Evolutionary conservation across 2,113 vertebrate species (phyloP), one percentile per base, ranked within the genome.

Genomic region (Syrmaticus mikado): DNA sequence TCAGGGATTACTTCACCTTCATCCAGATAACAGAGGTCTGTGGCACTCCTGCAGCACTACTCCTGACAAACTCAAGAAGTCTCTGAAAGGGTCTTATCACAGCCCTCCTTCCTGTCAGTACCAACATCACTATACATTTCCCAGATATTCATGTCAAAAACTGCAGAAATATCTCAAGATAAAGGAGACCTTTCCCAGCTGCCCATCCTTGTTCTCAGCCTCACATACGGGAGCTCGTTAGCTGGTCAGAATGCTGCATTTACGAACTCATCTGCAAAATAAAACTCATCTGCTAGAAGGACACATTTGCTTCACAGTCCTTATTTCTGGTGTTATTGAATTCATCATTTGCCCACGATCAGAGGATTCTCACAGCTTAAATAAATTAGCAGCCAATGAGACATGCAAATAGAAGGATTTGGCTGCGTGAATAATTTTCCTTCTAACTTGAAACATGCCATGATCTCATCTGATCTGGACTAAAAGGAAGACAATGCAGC

Each of bases 51-150:
- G 20, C 84, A 11, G 61, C 21, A 61, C 10, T 84, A 87, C 83
- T 88, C 93, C 85, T 95, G 97, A 97, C 96, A 97, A 96, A 93
- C 30, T 94, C 97, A 97, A 97, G 93, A 83, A 90, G 95, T 89
- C 95, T 95, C 93, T 94, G 61, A 62, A 70, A 90, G 78, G 74
- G 32, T 45, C 95, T 97, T 96, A 97, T 97, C 94, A 1, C 64
- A 48, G 85, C 87, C 79, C 53, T 94, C 92, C 91, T 90, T 96
- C 89, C 94, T 84, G 94, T 91, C 90, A 7, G 19, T 89, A 67
- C 89, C 82, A 50, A 93, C 94, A 93, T 36, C 55, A 7, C 79
- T 53, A 30, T 93, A 96, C 93, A 94, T 95, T 96, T 30, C 90
- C 95, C 96, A 97, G 96, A 92, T 89, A 87, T 88, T 90, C 60